Evolutionary conservation across 1,140 invertebrate genomes (phyloP), one percentile per base, ranked within the genome.

Genomic region (Zaprionus inermis): DNA sequence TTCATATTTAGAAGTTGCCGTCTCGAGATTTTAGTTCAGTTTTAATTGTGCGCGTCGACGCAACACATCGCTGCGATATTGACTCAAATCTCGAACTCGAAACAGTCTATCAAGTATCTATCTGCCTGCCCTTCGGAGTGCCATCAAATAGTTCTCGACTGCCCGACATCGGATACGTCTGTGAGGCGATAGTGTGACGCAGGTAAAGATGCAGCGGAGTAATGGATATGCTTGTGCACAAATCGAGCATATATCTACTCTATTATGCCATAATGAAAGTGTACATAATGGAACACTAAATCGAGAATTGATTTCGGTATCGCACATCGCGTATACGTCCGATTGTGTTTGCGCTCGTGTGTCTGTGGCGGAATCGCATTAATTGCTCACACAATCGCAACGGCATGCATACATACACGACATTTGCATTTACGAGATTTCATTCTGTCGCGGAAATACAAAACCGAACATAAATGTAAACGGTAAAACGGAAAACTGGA

Each of bases 1-100:
- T 86, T 86, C 72, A 88, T 86, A 88, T 86, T 88, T 86, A 89
- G 83, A 88, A 88, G 83, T 83, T 41, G 66, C 58, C 54, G 54
- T 34, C 24, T 68, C 61, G 59, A 67, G 84, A 65, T 59, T 72
- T 75, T 66, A 80, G 84, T 74, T 89, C 78, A 88, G 84, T 88
- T 88, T 83, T 83, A 75, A 88, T 79, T 78, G 83, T 73, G 82
- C 71, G 41, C 78, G 71, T 63, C 80, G 55, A 57, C 82, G 76
- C 65, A 72, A 77, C 76, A 57, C 51, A 59, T 60, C 41, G 20
- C 41, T 22, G 49, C 34, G 38, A 14, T 20, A 20, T 32, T 28
- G 55, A 28, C 16, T 5, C 41, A 6, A n/a, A n/a, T n/a, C 24
- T 11, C 12, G 18, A 52, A 52, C 18, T 22, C 49, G 3, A 24